A percentile compares a stretch with the other conserved stretches of the same genome.
Evolutionary conservation across 2,113 vertebrate species (phyloP).

Genomic region (Nasalis larvatus): DNA sequence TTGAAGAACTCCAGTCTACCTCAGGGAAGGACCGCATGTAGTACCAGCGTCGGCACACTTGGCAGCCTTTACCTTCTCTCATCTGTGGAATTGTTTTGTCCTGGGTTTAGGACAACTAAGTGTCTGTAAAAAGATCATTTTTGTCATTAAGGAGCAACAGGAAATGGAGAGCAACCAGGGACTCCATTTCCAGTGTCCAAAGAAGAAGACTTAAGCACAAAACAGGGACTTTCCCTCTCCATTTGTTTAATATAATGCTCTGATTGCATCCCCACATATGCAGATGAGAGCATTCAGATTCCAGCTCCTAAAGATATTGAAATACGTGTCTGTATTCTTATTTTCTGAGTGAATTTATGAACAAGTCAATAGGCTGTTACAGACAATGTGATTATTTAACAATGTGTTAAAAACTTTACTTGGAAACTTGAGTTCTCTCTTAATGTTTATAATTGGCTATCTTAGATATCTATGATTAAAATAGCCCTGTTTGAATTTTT

Average conservation of each 20-base stretch:
- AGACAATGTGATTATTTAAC: not conserved
- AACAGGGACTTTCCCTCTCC: not conserved
- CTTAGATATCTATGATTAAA: not conserved
- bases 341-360: not conserved
- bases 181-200: not conserved
- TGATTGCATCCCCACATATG: not conserved
- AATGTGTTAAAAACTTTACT: not conserved
- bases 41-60: fast-evolving
- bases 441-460: not conserved
- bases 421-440: not conserved
- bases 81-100: not conserved
- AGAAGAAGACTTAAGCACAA: not conserved
- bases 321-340: not conserved
- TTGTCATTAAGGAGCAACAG: not conserved
- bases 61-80: not conserved
- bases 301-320: not conserved
- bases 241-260: not conserved
- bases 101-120: not conserved
- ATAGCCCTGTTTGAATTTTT: not conserved
- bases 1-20: not conserved
- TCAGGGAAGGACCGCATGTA: not conserved
- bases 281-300: not conserved
- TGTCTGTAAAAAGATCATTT: not conserved
- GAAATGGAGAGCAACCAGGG: not conserved
- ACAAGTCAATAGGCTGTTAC: not conserved